Evolutionary conservation across 2,113 vertebrate species (phyloP).

Genomic region (Pedetes capensis): DNA sequence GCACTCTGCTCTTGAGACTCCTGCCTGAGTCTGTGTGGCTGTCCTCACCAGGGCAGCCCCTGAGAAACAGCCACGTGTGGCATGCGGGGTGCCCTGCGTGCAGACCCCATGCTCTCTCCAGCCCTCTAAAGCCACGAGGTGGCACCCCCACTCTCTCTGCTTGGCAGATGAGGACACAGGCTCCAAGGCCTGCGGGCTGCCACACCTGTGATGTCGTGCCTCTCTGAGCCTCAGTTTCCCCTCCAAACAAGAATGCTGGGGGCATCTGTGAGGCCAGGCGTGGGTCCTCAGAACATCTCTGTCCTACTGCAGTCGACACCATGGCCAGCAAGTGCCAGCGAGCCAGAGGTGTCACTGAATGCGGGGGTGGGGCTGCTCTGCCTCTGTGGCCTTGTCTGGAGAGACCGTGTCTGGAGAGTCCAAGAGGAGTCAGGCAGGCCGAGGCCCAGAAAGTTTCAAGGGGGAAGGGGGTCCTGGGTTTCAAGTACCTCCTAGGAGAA

Average conservation of each 20-base stretch:
- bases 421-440: not conserved
- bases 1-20: not conserved
- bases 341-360: not conserved
- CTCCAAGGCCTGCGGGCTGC: not conserved
- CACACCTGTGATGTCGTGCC: not conserved
- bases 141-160: not conserved
- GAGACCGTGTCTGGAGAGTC: not conserved
- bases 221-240: not conserved
- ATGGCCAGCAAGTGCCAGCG: not conserved
- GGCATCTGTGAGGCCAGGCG: not conserved
- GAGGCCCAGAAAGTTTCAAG: not conserved
- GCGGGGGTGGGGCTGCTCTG: not conserved
- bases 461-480: not conserved
- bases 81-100: not conserved
- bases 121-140: rapidly evolving
- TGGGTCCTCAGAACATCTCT: not conserved
- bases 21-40: not conserved
- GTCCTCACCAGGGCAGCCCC: not conserved
- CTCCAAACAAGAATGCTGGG: not conserved
- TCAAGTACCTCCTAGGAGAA: not conserved
- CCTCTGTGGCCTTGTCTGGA: not conserved
- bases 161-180: not conserved
- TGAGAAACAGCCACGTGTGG: not conserved
- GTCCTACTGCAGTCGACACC: not conserved
- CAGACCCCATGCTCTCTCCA: not conserved